Base-by-base conservation (phyloP, 2,113 vertebrate genomes). In the Gulo gulo region DNA sequence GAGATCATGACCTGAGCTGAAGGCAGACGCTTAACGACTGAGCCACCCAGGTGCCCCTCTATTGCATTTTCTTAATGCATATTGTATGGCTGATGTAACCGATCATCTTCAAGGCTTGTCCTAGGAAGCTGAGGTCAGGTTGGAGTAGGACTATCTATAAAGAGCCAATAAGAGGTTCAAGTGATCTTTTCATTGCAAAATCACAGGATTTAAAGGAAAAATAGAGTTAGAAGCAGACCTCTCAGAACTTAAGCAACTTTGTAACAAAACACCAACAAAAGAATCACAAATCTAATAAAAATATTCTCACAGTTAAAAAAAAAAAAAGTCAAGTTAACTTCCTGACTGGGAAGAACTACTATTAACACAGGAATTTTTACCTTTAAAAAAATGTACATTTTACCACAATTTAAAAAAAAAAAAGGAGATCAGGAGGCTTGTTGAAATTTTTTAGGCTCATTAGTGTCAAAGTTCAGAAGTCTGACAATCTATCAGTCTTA, bases 251-350 rank as follows among this genome's bases (percentile, higher is more conserved):
- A 86, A 65, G 36, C 55, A 95, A 83, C n/a, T 91, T 89, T 95
- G 10, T 91, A 80, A 95, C n/a, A 92, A 95, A 86, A 87, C 16
- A 88, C 8, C 50, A 71, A 81, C 29, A 94, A 90, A 94, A 76
- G 52, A 92, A 93, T 91, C 87, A 91, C n/a, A 94, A 91, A 80
- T 9, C 7, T 83, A 84, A 39, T n/a, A 83, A 93, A 95, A 86
- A 92, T 81, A 89, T 92, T 92, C 21, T 89, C 63, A 55, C 16
- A 55, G 52, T 6, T 52, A 6, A 76, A 88, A 69, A 69, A 55
- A 67, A 88, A 59, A 55, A 67, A 85, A 85, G n/a, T 91, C 29
- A 65, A 76, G 23, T 36, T 88, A 96, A 95, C 23, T 83, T 84
- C 18, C 42, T 95, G 29, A 52, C 87, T 88, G 87, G 31, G 73